Evolutionary conservation across 2,888 invertebrate species (phyloP).

Genomic region (Hypena proboscidalis): DNA sequence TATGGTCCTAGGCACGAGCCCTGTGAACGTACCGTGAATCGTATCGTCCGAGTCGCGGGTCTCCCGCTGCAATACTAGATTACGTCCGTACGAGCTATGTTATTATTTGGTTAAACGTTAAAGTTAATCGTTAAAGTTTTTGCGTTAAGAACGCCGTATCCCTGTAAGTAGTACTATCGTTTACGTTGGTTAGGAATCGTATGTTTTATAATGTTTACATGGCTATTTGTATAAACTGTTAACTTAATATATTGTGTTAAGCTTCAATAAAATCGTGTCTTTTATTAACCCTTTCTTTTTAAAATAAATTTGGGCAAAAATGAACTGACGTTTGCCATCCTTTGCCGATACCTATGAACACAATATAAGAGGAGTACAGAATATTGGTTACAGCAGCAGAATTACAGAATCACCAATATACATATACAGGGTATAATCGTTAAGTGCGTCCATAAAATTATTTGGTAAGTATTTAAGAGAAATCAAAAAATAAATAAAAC

Average conservation of each 20-base stretch:
- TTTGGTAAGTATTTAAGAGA: too few species aligned
- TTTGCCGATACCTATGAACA: too few species aligned
- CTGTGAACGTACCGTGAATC: constrained; percentile 38
- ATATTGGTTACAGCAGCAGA: too few species aligned
- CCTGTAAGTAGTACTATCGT: constrained; percentile 60
- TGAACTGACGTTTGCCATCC: too few species aligned
- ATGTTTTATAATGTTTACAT: constrained; percentile 83
- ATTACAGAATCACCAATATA: too few species aligned
- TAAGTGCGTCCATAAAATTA: too few species aligned
- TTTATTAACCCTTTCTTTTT: too few species aligned
- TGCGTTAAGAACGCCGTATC: constrained; percentile 81
- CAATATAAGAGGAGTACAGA: too few species aligned
- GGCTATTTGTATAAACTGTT: constrained; percentile 81
- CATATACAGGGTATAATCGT: too few species aligned
- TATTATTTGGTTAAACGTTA: constrained; percentile 65
- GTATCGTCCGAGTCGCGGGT: constrained; percentile 76
- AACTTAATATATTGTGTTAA: constrained; percentile 80
- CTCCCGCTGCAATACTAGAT: constrained; percentile 82
- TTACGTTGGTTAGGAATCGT: constrained; percentile 72
- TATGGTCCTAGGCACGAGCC: constrained; percentile 6
- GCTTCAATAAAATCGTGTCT: constrained; percentile 55
- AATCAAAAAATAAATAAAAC: too few species aligned
- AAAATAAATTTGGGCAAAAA: too few species aligned
- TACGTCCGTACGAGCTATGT: constrained; percentile 75
- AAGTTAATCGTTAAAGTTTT: constrained; percentile 70